Conservation (phyloP, 1,140 invertebrate species). For the Sipha flava region DNA sequence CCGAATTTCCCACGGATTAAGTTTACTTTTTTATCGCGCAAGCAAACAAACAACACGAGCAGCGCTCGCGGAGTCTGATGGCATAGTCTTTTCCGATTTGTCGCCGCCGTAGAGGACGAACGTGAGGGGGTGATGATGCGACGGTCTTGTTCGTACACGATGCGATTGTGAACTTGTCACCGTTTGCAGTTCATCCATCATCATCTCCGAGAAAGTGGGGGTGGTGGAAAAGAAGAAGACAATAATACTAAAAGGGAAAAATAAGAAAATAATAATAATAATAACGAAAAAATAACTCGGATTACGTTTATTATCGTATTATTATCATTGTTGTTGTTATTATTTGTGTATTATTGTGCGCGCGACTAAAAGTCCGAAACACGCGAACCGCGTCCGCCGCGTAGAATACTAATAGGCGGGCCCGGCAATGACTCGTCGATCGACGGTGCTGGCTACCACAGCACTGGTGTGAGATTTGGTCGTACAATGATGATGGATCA, state of each 20-base stretch:
- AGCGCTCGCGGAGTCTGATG: too few species aligned
- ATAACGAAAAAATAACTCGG: background rate
- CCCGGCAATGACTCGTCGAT: constrained; percentile 14
- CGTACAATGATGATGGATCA: too few species aligned
- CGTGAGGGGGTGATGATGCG: too few species aligned
- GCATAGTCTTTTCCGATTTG: too few species aligned
- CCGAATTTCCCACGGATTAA: too few species aligned
- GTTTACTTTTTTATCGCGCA: too few species aligned
- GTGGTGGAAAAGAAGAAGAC: background rate
- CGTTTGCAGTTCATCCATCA: constrained; percentile 12
- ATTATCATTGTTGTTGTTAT: constrained; percentile 4
- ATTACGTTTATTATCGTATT: constrained; percentile 25
- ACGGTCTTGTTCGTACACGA: background rate
- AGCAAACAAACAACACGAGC: too few species aligned
- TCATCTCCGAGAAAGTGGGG: background rate
- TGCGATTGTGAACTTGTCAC: background rate
- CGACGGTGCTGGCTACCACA: too few species aligned
- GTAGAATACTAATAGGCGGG: constrained; percentile 4
- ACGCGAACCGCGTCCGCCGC: background rate
- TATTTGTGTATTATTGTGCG: background rate
- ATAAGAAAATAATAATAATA: background rate
- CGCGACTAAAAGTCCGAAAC: constrained; percentile 17
- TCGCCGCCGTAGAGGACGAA: too few species aligned
- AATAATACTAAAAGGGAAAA: background rate
- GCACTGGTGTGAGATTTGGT: too few species aligned